Evolutionary conservation across 2,888 invertebrate genomes (phyloP).

Genomic region (Andricus curvator): DNA sequence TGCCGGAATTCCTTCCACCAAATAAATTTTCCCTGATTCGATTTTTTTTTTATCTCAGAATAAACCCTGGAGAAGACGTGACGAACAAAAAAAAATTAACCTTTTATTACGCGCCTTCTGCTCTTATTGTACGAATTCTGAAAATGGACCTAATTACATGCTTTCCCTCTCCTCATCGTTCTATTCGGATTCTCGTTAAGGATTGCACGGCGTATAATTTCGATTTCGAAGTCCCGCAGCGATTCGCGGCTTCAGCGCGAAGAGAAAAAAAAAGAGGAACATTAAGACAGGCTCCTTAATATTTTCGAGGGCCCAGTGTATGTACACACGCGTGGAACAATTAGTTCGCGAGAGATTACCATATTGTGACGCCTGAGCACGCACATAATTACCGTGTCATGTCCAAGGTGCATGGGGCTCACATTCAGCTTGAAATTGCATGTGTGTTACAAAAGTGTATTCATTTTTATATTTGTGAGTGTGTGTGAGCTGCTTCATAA

Average conservation of each 20-base stretch:
- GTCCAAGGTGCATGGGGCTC: constrained; percentile 40
- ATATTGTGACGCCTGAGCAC: constrained; percentile 60
- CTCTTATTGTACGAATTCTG: constrained; percentile 7
- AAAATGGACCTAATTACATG: constrained; percentile 37
- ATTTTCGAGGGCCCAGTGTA: constrained; percentile 27
- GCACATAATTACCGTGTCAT: constrained; percentile 62
- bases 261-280: constrained; percentile 25
- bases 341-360: constrained; percentile 56
- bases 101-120: background rate
- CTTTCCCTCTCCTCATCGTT: constrained; percentile 22
- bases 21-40: too few species aligned
- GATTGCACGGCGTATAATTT: constrained; percentile 36
- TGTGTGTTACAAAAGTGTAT: background rate
- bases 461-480: background rate
- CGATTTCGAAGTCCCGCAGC: constrained; percentile 38
- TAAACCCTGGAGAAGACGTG: too few species aligned
- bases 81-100: background rate
- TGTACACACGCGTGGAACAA: constrained; percentile 39
- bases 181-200: constrained; percentile 36
- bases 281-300: constrained; percentile 37
- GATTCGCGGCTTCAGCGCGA: constrained; percentile 38
- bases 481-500: background rate
- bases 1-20: too few species aligned
- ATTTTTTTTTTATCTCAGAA: constrained; percentile 15
- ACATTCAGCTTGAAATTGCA: background rate